Base-by-base conservation (phyloP, 2,888 invertebrate species). In the Eurytoma californica region DNA sequence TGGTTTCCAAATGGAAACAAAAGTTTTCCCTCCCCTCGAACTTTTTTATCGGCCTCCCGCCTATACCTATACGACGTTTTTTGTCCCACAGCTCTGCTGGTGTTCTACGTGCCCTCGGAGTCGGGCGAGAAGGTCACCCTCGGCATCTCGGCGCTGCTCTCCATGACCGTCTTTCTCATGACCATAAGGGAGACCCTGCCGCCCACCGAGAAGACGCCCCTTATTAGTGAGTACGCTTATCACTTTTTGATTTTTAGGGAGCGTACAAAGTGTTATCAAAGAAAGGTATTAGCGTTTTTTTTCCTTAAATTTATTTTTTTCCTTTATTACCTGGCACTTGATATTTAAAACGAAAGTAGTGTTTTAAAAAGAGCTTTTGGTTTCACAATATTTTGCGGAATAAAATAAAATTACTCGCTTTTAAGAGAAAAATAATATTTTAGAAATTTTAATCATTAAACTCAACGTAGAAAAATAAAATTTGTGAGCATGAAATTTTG, bases 101-200 rank as follows among this genome's bases (percentile, higher is more conserved):
- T 96, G 77, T 96, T 96, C 91, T 96, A 96, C 92, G 96, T 96
- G 86, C 96, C 96, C 39, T 95, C 95, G 61, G 96, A 96, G 88
- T 95, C 95, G 3, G 96, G 96, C 0, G 96, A 96, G 89, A 96
- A 96, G 90, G 96, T 96, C 80, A 96, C 96, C 0, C 92, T 96
- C 30, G 96, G 96, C 30, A 96, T 96, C 86, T 96, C 96, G 85
- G 96, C 96, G 4, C 92, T 96, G n/a, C 92, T 96, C 16, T 96
- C 96, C 28, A 96, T 96, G 94, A 96, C 96, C 0, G 96, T 96
- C 53, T 96, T 96, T 90, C 92, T 96, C 82, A 96, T 96, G 96
- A 95, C 96, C 63, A 96, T 96, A 77, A 92, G 96, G 82, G 96
- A 96, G 87, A 96, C 95, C 18, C 91, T 96, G 84, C 96, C 96